Evolutionary conservation across 1,140 invertebrate species (phyloP).

Genomic region (Chionoecetes opilio): DNA sequence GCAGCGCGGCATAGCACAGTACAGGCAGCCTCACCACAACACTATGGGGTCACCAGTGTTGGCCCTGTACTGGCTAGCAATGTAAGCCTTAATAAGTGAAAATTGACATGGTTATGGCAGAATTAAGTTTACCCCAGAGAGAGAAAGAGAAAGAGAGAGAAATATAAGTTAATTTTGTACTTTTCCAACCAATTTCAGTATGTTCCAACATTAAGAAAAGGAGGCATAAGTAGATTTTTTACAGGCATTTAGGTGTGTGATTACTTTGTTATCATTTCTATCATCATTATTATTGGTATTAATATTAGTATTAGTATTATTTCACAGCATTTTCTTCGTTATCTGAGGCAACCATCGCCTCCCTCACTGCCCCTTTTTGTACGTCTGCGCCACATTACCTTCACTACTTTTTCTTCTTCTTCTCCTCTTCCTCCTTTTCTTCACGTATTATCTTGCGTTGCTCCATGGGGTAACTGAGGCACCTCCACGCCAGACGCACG

Average conservation of each 20-base stretch:
- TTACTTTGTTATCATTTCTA: conserved; percentile 9
- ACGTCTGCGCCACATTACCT: not conserved
- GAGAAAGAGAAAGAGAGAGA: conserved; percentile 51
- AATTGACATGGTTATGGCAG: no score
- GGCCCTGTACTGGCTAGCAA: not conserved
- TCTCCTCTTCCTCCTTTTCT: conserved; percentile 67
- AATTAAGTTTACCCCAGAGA: not conserved
- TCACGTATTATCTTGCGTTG: conserved; percentile 65
- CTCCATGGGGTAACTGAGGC: conserved; percentile 77
- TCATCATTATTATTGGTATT: conserved; percentile 34
- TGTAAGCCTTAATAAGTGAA: no score
- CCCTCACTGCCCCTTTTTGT: not conserved
- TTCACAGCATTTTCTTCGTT: not conserved
- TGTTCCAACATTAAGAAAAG: not conserved
- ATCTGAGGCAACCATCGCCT: not conserved
- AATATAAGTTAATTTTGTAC: not conserved
- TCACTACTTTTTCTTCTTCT: conserved; percentile 76
- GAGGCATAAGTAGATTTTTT: not conserved
- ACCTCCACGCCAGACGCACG: conserved; percentile 76
- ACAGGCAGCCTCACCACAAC: not conserved
- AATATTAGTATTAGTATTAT: not conserved
- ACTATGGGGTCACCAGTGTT: not conserved
- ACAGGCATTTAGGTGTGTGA: conserved; percentile 20
- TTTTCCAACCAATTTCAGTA: not conserved
- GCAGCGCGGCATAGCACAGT: no score